Base-by-base conservation (phyloP, 92 coral and sea anemone species). In the Zoanthus solanderi region DNA sequence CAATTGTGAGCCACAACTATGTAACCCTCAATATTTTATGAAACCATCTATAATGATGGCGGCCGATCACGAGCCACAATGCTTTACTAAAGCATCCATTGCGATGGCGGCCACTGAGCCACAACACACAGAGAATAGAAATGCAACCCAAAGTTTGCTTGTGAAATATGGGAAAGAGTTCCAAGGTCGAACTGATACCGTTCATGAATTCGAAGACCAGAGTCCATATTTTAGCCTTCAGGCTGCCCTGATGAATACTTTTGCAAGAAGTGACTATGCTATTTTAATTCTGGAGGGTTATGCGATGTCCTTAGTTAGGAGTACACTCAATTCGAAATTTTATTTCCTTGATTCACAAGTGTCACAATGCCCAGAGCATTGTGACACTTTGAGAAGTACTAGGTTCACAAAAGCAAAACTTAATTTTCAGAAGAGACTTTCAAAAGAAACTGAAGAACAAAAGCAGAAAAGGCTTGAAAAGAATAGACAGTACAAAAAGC, bases 71-170 rank as follows among this genome's bases (percentile, higher is more conserved):
- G 76, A 72, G 76, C 60, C 60, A 54, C 60, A 54, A 54, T 54
- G 60, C 60, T 54, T 54, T 54, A 54, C 60, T 54, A 54, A 72
- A 72, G 50, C 76, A 37, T 72, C 76, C 76, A 72, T 72, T 72
- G 76, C 17, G 76, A 72, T 72, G 76, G 76, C 76, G 76, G 76
- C 76, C 76, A 12, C 11, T 72, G 76, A 72, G 76, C 76, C 76
- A 34, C 53, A 72, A 34, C 52, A 6, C 52, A 31, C 9, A 14
- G 53, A 42, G 42, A 72, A 72, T 28, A 72, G 48, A 72, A 72
- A 6, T 6, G 18, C 42, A 72, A 72, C 10, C 15, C 76, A 72
- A 72, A 72, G 1, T 72, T 72, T 28, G 76, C 44, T 72, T 28
- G 76, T 72, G 45, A 72, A 72, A 72, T 72, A 72, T 72, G 76